phyloP scores from a whole-genome alignment of 1,140 invertebrate genomes.

The Pararge aegeria region DNA sequence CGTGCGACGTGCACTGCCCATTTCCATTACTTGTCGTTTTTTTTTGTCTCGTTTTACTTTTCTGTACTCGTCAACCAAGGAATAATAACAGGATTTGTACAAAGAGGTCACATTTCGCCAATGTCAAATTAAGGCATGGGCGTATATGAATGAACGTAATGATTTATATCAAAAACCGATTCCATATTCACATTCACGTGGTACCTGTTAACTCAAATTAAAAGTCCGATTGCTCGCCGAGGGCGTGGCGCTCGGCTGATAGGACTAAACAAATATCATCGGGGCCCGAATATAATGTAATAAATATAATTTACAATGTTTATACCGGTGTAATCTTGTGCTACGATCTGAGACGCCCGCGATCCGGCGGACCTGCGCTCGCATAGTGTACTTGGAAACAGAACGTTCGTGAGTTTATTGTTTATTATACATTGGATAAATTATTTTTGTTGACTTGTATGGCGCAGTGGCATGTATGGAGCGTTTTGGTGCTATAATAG shows the following conservation, averaged over 20 bases:
- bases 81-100: too few species aligned
- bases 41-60: too few species aligned
- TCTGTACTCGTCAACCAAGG: too few species aligned
- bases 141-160: too few species aligned
- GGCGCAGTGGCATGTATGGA: too few species aligned
- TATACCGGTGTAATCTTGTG: slow-evolving; percentile 61
- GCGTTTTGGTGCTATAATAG: too few species aligned
- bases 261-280: slow-evolving; percentile 66
- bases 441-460: too few species aligned
- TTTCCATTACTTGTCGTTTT: too few species aligned
- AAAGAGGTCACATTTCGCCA: too few species aligned
- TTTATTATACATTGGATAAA: background rate
- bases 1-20: too few species aligned
- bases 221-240: slow-evolving; percentile 31
- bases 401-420: background rate
- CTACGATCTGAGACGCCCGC: slow-evolving; percentile 61
- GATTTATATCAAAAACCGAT: slow-evolving; percentile 13
- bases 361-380: slow-evolving; percentile 28
- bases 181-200: slow-evolving; percentile 6
- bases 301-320: slow-evolving; percentile 77
- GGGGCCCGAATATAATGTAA: slow-evolving; percentile 67
- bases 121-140: too few species aligned
- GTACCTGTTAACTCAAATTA: slow-evolving; percentile 26
- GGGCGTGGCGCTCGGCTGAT: slow-evolving; percentile 48
- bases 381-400: slow-evolving; percentile 33